Conservation (phyloP, 2,888 invertebrate genomes). For the Ormyrus rosae region DNA sequence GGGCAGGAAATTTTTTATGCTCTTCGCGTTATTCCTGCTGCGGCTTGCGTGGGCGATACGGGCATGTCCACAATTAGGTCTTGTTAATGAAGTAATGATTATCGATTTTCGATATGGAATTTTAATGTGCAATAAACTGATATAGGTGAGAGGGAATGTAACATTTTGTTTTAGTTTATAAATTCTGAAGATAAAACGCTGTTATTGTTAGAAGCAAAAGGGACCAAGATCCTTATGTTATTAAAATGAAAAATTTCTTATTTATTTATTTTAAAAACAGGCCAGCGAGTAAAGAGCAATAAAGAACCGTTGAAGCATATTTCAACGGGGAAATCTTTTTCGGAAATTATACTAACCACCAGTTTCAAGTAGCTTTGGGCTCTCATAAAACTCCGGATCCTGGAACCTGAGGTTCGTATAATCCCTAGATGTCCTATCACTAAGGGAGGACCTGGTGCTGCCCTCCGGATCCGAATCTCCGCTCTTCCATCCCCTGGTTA, state of each 20-base stretch:
- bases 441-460: slow-evolving; percentile 57
- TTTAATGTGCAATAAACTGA: too few species aligned
- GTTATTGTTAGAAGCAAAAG: too few species aligned
- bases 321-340: too few species aligned
- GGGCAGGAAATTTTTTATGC: not conserved
- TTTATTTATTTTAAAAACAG: too few species aligned
- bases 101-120: slow-evolving; percentile 9
- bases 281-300: too few species aligned
- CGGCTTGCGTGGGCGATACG: too few species aligned
- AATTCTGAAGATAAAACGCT: too few species aligned
- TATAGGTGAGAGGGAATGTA: too few species aligned
- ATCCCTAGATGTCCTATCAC: slow-evolving; percentile 69
- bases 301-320: too few species aligned
- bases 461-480: slow-evolving; percentile 62
- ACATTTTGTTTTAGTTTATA: too few species aligned
- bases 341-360: slow-evolving; percentile 25
- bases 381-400: slow-evolving; percentile 72
- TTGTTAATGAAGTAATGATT: slow-evolving; percentile 1
- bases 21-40: not conserved
- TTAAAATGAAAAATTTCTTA: too few species aligned
- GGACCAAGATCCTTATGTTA: too few species aligned
- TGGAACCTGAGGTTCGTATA: slow-evolving; percentile 71
- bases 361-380: slow-evolving; percentile 67
- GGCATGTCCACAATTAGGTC: not conserved
- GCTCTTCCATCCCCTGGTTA: slow-evolving; percentile 49